phyloP scores from a whole-genome alignment of 2,888 invertebrate species.

The Spisula subtruncata region DNA sequence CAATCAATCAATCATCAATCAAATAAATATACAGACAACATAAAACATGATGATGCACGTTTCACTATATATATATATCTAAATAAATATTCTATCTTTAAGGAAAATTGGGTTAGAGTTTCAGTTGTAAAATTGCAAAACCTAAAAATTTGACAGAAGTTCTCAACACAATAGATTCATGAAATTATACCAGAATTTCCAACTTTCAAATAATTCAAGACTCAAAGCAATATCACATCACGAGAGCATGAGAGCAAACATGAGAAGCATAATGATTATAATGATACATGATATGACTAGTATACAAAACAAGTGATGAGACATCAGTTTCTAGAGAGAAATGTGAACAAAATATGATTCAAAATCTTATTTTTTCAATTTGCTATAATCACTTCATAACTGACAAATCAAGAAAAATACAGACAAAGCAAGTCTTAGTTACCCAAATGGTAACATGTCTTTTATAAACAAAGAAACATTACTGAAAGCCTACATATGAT shows the following conservation, averaged over 20 bases:
- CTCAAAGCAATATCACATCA: slow-evolving; percentile 10
- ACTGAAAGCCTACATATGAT: too few relatives aligned
- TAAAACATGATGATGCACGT: background rate
- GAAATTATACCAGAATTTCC: background rate
- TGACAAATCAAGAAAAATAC: too few relatives aligned
- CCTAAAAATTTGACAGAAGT: background rate
- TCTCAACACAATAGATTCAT: background rate
- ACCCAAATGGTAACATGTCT: too few relatives aligned
- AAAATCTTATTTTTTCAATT: too few relatives aligned
- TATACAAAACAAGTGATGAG: background rate
- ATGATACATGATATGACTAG: background rate
- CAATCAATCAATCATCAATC: background rate
- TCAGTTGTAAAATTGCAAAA: background rate
- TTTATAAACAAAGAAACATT: too few relatives aligned
- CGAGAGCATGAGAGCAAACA: background rate
- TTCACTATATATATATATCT: too few relatives aligned
- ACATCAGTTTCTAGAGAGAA: background rate
- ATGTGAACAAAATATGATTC: too few relatives aligned
- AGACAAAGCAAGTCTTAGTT: too few relatives aligned
- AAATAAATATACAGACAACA: background rate
- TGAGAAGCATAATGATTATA: slow-evolving; percentile 3
- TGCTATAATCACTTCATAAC: too few relatives aligned
- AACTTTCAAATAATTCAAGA: background rate
- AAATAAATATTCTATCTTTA: too few relatives aligned
- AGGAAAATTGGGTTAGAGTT: background rate